A percentile compares a stretch with the other conserved stretches of the same genome.
phyloP scores from a whole-genome alignment of 2,888 invertebrate genomes.

The Notodonta dromedarius region DNA sequence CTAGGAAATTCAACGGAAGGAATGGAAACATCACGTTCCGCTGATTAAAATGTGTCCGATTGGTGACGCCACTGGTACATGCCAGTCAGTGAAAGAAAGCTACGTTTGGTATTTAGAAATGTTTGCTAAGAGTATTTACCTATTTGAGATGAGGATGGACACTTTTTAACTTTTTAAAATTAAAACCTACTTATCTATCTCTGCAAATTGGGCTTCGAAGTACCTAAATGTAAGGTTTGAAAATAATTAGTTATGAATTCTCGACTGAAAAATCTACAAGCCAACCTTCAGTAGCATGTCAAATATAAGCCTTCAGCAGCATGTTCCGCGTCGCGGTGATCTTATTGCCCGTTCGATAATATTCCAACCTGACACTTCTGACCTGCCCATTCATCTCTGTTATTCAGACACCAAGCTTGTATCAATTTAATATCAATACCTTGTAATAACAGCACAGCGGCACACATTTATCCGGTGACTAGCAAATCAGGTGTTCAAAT shows the following conservation, averaged over 20 bases:
- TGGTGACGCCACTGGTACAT: constrained; percentile 12
- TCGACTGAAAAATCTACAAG: no score
- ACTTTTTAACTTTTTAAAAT: no score
- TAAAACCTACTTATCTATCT: no score
- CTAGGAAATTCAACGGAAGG: neutral
- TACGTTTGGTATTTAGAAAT: constrained; percentile 15
- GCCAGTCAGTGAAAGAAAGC: neutral
- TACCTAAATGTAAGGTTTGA: no score
- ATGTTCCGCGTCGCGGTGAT: neutral
- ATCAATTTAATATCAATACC: constrained; percentile 33
- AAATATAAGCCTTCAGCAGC: neutral
- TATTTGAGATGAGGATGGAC: no score
- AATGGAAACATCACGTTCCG: constrained; percentile 32
- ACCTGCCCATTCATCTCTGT: constrained; percentile 14
- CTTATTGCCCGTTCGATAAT: neutral
- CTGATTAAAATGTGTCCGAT: constrained; percentile 23
- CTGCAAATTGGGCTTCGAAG: no score
- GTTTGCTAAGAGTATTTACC: no score
- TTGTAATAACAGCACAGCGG: constrained; percentile 9
- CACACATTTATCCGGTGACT: constrained; percentile 26
- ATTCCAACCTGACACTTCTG: constrained; percentile 11
- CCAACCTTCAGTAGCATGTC: neutral
- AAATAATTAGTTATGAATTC: neutral
- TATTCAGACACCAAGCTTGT: constrained; percentile 10
- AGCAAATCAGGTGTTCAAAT: constrained; percentile 18